phyloP scores from a whole-genome alignment of 2,113 vertebrate species.

The Neogobius melanostomus region DNA sequence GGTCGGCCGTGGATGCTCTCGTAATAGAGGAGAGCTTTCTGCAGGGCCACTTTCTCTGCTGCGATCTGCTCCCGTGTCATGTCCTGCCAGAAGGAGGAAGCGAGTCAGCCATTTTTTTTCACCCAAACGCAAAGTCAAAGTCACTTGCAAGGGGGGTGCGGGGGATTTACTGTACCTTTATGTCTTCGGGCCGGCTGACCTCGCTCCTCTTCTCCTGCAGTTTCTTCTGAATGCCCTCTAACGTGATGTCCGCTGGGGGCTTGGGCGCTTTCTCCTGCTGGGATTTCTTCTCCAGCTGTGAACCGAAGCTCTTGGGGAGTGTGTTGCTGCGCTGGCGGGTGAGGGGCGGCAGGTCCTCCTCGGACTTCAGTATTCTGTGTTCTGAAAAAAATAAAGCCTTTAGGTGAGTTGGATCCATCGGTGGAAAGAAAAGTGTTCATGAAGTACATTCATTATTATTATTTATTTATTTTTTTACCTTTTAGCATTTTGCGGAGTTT shows the following conservation, averaged over 20 bases:
- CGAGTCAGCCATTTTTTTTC: neutral
- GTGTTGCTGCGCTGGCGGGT: slow-evolving; percentile 96
- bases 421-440: neutral
- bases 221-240: slow-evolving; percentile 87
- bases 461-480: slow-evolving; percentile 73
- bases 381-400: slow-evolving; percentile 68
- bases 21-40: slow-evolving; percentile 92
- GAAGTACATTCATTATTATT: too few species aligned
- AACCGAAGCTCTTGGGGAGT: slow-evolving; percentile 96
- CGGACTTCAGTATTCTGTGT: slow-evolving; percentile 88
- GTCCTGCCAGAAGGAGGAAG: slow-evolving; percentile 76
- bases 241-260: slow-evolving; percentile 86
- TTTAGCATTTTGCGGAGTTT: slow-evolving; percentile 93
- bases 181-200: slow-evolving; percentile 86
- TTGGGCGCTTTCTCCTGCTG: slow-evolving; percentile 82
- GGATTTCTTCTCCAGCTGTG: slow-evolving; percentile 91
- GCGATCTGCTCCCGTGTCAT: slow-evolving; percentile 96
- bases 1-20: slow-evolving; percentile 94
- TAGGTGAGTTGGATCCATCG: neutral
- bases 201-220: slow-evolving; percentile 92
- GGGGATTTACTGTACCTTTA: slow-evolving; percentile 83
- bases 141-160: too few species aligned
- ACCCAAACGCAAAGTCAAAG: neutral
- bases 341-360: slow-evolving; percentile 88
- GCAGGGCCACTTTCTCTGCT: slow-evolving; percentile 90